Conservation (phyloP, 2,888 invertebrate species). For the Drosophila mettleri region DNA sequence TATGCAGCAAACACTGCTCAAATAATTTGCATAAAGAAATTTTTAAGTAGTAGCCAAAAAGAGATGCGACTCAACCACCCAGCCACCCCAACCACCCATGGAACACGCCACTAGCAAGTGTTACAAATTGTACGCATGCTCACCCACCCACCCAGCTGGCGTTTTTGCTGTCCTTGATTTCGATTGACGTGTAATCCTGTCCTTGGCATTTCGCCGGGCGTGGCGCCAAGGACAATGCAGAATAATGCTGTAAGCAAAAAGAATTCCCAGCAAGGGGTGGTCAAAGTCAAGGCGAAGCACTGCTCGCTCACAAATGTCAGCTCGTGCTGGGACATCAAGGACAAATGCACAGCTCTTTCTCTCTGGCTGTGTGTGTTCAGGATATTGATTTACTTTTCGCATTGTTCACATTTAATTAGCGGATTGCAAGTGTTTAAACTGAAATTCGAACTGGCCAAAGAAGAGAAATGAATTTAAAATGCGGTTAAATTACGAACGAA, state of each 20-base stretch:
- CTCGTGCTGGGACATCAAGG: slow-evolving; percentile 63
- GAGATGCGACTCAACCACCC: slow-evolving; percentile 12
- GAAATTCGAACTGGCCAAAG: slow-evolving; percentile 36
- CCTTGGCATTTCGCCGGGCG: slow-evolving; percentile 59
- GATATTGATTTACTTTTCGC: slow-evolving; percentile 69
- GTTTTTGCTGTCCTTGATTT: slow-evolving; percentile 65
- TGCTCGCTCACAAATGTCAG: slow-evolving; percentile 54
- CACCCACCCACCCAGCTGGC: slow-evolving; percentile 47
- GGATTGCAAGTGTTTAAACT: slow-evolving; percentile 53
- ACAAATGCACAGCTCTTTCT: slow-evolving; percentile 34
- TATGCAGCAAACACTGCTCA: slow-evolving; percentile 71
- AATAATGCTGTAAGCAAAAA: slow-evolving; percentile 57
- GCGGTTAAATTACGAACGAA: not conserved
- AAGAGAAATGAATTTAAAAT: not conserved
- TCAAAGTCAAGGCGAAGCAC: slow-evolving; percentile 76
- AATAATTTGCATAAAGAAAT: slow-evolving; percentile 80
- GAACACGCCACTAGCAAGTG: slow-evolving; percentile 11
- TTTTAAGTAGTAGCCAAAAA: slow-evolving; percentile 67
- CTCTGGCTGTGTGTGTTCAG: slow-evolving; percentile 37
- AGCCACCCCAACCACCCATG: slow-evolving; percentile 13
- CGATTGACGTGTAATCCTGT: slow-evolving; percentile 67
- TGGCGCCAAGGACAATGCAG: slow-evolving; percentile 69
- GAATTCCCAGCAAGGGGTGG: slow-evolving; percentile 50
- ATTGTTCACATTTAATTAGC: slow-evolving; percentile 72
- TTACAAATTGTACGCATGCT: slow-evolving; percentile 36